These are phyloP conservation scores for Speoplatyrhinus poulsoni DNA, from an alignment of 2,113 vertebrate species.

Conservation along the genomic window DNA sequence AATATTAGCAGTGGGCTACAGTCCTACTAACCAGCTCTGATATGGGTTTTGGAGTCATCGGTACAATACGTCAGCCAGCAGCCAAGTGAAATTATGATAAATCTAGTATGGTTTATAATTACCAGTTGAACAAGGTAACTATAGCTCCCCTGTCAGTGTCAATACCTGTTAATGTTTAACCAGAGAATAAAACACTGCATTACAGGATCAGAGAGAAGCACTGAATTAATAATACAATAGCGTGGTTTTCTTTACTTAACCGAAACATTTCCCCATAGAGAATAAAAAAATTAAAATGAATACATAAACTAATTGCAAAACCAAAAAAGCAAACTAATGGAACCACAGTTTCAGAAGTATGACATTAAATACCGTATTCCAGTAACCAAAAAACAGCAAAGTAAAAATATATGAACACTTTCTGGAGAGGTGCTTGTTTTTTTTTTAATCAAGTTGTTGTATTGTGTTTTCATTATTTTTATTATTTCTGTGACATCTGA, in stretches of 20 bases:
- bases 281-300: too few species aligned
- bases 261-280: too few species aligned
- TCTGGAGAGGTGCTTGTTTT: neutral
- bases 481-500: too few species aligned
- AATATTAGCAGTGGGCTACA: slow-evolving; percentile 6
- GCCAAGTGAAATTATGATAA: neutral
- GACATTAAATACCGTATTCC: slow-evolving; percentile 15
- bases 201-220: too few species aligned
- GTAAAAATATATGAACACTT: neutral
- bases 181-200: too few species aligned
- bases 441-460: neutral
- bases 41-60: neutral
- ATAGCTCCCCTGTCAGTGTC: slow-evolving; percentile 17
- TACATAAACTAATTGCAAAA: too few species aligned
- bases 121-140: slow-evolving; percentile 14
- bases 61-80: neutral
- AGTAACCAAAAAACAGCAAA: neutral
- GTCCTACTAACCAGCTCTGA: slow-evolving; percentile 6
- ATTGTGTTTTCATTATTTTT: neutral
- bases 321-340: too few species aligned
- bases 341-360: neutral
- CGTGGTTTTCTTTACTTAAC: too few species aligned
- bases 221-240: too few species aligned
- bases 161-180: neutral
- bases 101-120: neutral